These are phyloP conservation scores for Plecturocebus donacophilus DNA, from an alignment of 2,113 vertebrate species.

Conservation along the genomic window DNA sequence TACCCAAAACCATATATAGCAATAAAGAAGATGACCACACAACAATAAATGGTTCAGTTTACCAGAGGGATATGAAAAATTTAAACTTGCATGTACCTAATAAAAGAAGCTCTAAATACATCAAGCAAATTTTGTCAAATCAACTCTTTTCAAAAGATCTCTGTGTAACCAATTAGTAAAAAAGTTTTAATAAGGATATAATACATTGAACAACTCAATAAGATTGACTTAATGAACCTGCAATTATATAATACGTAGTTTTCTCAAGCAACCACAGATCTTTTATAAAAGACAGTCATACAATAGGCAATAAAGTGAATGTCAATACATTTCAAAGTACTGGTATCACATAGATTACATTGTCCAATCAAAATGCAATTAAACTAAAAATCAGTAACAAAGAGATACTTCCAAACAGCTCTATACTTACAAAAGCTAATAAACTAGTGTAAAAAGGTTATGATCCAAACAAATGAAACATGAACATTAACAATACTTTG, in stretches of 20 bases:
- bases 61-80: background rate
- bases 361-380: background rate
- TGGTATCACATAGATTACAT: background rate
- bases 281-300: background rate
- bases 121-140: background rate
- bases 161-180: background rate
- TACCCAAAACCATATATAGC: background rate
- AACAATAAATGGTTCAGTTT: background rate
- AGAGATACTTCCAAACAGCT: background rate
- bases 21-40: background rate
- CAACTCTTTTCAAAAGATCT: background rate
- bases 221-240: background rate
- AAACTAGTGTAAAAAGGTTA: background rate
- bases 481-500: conserved; percentile 11
- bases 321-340: background rate
- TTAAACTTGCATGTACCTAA: background rate
- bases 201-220: background rate
- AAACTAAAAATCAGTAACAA: background rate
- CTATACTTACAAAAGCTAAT: background rate
- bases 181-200: background rate
- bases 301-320: background rate
- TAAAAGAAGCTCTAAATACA: background rate
- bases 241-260: background rate
- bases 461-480: background rate
- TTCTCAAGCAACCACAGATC: background rate